Conservation (phyloP, 2,888 invertebrate genomes). For the Metacarcinus magister region DNA sequence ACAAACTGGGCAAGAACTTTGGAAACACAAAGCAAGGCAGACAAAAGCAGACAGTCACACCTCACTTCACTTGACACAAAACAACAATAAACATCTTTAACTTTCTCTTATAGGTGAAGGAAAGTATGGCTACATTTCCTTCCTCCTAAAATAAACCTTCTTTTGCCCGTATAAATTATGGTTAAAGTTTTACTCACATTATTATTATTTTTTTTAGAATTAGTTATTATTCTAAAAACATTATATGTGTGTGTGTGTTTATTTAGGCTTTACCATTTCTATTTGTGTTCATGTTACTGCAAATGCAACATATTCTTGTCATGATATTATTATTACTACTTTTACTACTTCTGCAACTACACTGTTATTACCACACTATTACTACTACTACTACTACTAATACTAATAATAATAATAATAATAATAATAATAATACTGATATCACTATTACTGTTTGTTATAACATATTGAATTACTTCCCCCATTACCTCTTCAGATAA, state of each 20-base stretch:
- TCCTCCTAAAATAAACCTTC: background rate
- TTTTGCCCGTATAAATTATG: background rate
- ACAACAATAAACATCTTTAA: background rate
- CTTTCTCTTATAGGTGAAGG: constrained; percentile 18
- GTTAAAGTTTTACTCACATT: background rate
- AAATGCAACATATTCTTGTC: no score
- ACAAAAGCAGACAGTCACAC: background rate
- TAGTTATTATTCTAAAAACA: background rate
- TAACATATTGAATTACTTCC: background rate
- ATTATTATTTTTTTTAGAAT: background rate
- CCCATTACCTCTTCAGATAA: background rate
- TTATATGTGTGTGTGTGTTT: background rate
- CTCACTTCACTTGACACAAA: background rate
- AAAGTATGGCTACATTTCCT: background rate
- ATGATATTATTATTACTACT: no score
- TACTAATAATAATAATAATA: no score
- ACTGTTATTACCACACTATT: no score
- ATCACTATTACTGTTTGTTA: background rate
- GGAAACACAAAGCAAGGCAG: background rate
- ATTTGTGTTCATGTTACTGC: no score
- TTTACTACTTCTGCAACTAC: no score
- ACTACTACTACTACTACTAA: no score
- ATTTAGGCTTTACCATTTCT: background rate
- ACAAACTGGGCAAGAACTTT: background rate
- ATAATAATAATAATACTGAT: no score